Evolutionary conservation across 2,888 invertebrate species (phyloP), one percentile per base, ranked within the genome.

Genomic region (Perithous albicinctus): DNA sequence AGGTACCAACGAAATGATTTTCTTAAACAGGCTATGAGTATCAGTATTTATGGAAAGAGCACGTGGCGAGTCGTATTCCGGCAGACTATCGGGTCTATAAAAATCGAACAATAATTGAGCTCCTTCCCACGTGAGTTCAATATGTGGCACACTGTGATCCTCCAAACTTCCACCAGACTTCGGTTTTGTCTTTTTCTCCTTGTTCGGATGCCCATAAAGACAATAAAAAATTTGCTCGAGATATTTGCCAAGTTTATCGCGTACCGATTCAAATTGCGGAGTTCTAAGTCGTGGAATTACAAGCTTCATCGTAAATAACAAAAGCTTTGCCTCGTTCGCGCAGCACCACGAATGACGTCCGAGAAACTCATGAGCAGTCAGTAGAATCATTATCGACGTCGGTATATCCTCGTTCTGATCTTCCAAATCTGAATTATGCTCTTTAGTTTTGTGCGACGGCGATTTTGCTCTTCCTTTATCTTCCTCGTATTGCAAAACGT

Each of bases 221-320:
- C 99, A 99, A 92, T 95, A 98, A 79, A 96, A 94, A 81, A 96
- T 95, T 93, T 99, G 98, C 89, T 98, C 98, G 89, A 98, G 94
- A 85, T 96, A 95, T 86, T 96, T 96, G 79, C 95, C 95, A 1
- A 98, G 94, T 89, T 96, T 95, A 87, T 96, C 95, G 59, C 96
- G 93, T 32, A 94, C 94, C 59, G 94, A 93, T 20, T 95, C 94
- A 63, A 96, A 94, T 6, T 95, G 94, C 18, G 96, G 96, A 0
- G 96, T 95, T 78, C 95, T 94, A 48, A 96, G 89, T 82, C 95
- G 94, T 35, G 96, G 95, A n/a, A 96, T 94, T 46, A 97, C 94
- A 0, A 95, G 95, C 85, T 97, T 96, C 87, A 98, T 93, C 20
- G 95, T 96, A 88, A 97, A 97, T 85, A 96, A 94, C 4, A 98